Evolutionary conservation across 2,888 invertebrate genomes (phyloP), one percentile per base, ranked within the genome.

Genomic region (Tholera decimalis): DNA sequence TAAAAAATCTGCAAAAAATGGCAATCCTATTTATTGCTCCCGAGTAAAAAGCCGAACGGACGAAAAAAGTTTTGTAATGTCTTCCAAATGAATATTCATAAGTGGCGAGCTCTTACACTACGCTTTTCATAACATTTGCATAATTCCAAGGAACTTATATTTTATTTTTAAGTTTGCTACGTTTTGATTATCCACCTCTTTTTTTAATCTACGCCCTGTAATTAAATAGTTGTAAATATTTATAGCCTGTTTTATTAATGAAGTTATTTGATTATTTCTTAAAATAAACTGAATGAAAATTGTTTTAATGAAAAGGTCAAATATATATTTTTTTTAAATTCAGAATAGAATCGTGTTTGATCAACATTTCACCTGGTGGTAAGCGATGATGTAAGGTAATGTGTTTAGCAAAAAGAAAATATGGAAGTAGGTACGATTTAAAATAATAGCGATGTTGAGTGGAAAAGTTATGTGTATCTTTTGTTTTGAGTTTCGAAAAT

Each of bases 111-210:
- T 79, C 79, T 80, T 84, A 84, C 79, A 82, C 82, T 80, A 74
- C 80, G 82, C 77, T 84, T 82, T 83, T 85, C 84, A 82, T 80
- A 82, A 84, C 74, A 86, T 86, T 86, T 75, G 79, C 87, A 86
- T 86, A 84, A 83, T 83, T 76, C 78, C 63, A 82, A 82, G 77
- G 63, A 78, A 77, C 74, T 78, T 73, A 73, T 79, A 72, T 71
- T 79, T 82, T 63, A 73, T 71, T 83, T 73, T 77, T 64, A 74
- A 79, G 55, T 73, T 66, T 55, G 54, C 60, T 68, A 41, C 56
- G 57, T 80, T 80, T 76, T 76, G 64, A 77, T 74, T 74, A 71
- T 66, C 66, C 57, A 64, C 59, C 47, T 58, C 47, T 47, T 74
- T 73, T 72, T 66, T 57, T 47, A 47, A 46, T 58, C 5, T 50